These are phyloP conservation scores for Hirudinaria manillensis DNA, from an alignment of 2,888 invertebrate genomes.

Conservation along the genomic window DNA sequence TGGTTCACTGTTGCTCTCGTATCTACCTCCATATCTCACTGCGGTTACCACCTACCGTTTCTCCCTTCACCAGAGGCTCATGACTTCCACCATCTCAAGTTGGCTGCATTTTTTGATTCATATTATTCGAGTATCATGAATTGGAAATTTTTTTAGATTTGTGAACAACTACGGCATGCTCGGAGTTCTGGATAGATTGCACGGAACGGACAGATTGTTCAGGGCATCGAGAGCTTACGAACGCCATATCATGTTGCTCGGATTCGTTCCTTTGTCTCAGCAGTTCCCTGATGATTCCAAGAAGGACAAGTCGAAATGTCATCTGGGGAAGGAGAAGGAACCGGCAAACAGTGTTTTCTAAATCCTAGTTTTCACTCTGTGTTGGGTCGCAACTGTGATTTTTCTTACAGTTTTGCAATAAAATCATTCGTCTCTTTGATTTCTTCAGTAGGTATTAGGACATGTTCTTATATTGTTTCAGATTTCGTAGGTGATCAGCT, in stretches of 20 bases:
- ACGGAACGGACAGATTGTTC: conserved; percentile 74
- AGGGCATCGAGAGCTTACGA: conserved; percentile 66
- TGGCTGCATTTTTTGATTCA: conserved; percentile 38
- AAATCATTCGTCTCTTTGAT: too few relatives aligned
- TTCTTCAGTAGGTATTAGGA: too few relatives aligned
- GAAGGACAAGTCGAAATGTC: not conserved
- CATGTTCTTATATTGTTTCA: too few relatives aligned
- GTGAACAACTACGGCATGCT: conserved; percentile 77
- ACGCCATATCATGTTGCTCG: conserved; percentile 59
- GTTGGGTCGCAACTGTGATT: too few relatives aligned
- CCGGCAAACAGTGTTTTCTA: conserved; percentile 3
- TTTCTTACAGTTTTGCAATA: too few relatives aligned
- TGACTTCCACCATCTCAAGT: conserved; percentile 78
- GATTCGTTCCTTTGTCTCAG: conserved; percentile 49
- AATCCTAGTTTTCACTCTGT: not conserved
- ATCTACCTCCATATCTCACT: conserved; percentile 74
- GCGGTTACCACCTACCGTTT: conserved; percentile 78
- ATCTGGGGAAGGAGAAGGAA: not conserved
- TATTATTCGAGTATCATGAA: not conserved
- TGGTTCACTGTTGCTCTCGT: conserved; percentile 74
- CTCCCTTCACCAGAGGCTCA: conserved; percentile 79
- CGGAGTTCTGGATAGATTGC: conserved; percentile 73
- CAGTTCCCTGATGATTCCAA: conserved; percentile 46
- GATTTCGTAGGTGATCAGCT: too few relatives aligned
- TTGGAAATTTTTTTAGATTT: conserved; percentile 60